Evolutionary conservation across 1,140 invertebrate genomes (phyloP).

Genomic region (Pemphigus obesinymphae): DNA sequence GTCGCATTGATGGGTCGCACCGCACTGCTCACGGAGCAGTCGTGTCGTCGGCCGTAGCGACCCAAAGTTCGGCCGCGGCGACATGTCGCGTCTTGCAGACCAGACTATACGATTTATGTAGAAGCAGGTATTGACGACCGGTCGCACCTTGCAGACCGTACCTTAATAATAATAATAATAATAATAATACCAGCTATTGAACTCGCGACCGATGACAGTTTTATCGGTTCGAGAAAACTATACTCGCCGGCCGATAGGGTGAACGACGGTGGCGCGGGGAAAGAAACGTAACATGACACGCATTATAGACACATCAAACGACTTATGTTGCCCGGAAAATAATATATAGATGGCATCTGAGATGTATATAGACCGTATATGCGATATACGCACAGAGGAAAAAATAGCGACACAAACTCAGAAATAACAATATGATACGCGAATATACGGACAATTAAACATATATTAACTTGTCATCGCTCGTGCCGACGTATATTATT

Average conservation of each 20-base stretch:
- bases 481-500: not conserved
- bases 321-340: not conserved
- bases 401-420: not conserved
- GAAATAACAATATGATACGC: not conserved
- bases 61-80: no score
- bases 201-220: not conserved
- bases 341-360: not conserved
- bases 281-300: slow-evolving; percentile 19
- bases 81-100: no score
- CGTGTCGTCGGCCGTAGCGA: no score
- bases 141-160: no score
- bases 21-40: no score
- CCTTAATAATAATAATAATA: no score
- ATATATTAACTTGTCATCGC: slow-evolving; percentile 29
- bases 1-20: no score
- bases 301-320: slow-evolving; percentile 13
- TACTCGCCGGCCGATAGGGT: not conserved
- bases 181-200: no score
- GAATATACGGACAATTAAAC: slow-evolving; percentile 12
- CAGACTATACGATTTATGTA: no score
- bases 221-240: not conserved
- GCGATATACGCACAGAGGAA: no score
- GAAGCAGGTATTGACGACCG: no score
- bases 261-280: not conserved
- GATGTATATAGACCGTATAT: no score